A percentile compares a stretch with the other conserved stretches of the same genome.
Evolutionary conservation across 2,113 vertebrate species (phyloP).

Genomic region (Cololabis saira): DNA sequence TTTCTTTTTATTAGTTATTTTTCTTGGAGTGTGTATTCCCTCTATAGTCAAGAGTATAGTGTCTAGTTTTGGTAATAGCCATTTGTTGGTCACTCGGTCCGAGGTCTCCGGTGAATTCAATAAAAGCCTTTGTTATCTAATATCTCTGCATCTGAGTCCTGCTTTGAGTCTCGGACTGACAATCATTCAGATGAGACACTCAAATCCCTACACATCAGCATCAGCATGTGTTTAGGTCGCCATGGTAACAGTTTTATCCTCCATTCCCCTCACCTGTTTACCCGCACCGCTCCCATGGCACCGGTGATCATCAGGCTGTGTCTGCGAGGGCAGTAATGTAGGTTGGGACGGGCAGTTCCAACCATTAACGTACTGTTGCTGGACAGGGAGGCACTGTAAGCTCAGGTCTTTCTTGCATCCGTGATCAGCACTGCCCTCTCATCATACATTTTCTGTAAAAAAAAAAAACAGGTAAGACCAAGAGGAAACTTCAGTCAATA

Average conservation of each 20-base stretch:
- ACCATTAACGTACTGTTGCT: constrained; percentile 76
- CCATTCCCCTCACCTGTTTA: constrained; percentile 69
- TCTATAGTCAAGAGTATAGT: too few relatives aligned
- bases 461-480: constrained; percentile 18
- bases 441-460: constrained; percentile 61
- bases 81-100: too few relatives aligned
- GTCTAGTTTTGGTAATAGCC: too few relatives aligned
- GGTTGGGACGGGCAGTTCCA: constrained; percentile 73
- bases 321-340: constrained; percentile 73
- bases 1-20: too few relatives aligned
- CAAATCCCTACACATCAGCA: too few relatives aligned
- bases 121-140: too few relatives aligned
- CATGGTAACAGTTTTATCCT: constrained; percentile 3
- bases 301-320: constrained; percentile 76
- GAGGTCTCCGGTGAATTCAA: too few relatives aligned
- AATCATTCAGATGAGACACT: too few relatives aligned
- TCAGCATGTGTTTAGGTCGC: too few relatives aligned
- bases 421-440: constrained; percentile 38
- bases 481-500: not conserved
- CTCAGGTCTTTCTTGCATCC: constrained; percentile 59
- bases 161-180: too few relatives aligned
- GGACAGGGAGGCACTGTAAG: constrained; percentile 51
- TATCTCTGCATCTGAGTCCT: too few relatives aligned
- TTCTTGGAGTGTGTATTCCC: too few relatives aligned
- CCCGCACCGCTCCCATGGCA: constrained; percentile 81